Percentiles rank a stretch among this genome's conserved stretches.
Conservation (phyloP, 1,140 invertebrate species). For the Dysdera silvatica region DNA sequence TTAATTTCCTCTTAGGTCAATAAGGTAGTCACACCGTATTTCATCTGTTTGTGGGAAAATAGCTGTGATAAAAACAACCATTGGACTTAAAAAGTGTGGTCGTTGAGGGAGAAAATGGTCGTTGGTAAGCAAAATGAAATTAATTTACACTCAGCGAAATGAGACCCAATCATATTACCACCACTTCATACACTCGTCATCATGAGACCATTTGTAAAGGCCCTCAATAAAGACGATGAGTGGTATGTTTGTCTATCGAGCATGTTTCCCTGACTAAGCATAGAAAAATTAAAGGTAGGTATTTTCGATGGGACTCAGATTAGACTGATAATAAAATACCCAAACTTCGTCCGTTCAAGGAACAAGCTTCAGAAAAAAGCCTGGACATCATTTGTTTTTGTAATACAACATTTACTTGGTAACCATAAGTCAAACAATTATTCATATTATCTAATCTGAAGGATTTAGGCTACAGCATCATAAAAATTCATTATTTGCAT, state of each 20-base stretch:
- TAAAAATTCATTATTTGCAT: constrained; percentile 28
- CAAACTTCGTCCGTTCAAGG: constrained; percentile 25
- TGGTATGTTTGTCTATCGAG: constrained; percentile 34
- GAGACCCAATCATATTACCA: constrained; percentile 28
- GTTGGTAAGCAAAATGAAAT: not conserved
- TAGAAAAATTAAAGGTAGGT: constrained; percentile 28
- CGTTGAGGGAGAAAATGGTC: not conserved
- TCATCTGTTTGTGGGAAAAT: constrained; percentile 3
- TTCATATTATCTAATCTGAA: too few relatives aligned
- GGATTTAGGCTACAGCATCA: constrained; percentile 12
- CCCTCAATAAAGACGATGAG: constrained; percentile 37
- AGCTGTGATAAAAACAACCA: not conserved
- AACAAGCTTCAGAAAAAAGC: constrained; percentile 15
- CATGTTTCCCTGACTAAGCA: constrained; percentile 33
- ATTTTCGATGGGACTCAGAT: constrained; percentile 35
- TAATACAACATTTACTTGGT: constrained; percentile 24
- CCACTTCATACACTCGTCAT: constrained; percentile 40
- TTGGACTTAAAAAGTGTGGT: constrained; percentile 1
- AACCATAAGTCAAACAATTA: constrained; percentile 11
- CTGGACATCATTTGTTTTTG: not conserved
- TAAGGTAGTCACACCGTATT: too few relatives aligned
- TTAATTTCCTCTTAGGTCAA: too few relatives aligned
- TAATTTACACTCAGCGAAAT: not conserved
- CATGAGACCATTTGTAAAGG: constrained; percentile 44
- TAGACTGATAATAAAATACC: constrained; percentile 28